Evolutionary conservation across 1,140 invertebrate genomes (phyloP), one percentile per base, ranked within the genome.

Genomic region (Formica selysi): DNA sequence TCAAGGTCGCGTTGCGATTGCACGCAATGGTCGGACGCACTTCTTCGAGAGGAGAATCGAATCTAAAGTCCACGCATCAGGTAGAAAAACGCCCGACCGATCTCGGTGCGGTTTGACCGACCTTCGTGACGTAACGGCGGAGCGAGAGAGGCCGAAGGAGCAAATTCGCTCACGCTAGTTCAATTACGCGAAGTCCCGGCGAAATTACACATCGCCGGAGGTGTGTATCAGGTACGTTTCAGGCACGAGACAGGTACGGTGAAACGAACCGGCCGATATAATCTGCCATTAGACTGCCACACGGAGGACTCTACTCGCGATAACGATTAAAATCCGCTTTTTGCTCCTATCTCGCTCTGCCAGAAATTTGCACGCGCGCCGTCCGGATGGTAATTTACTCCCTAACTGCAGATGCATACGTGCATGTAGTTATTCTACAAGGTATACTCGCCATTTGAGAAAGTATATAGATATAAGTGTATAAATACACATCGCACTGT

Each of bases 1-100:
- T 86, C 89, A 90, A 90, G 89, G 89, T 90, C 89, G 87, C 41
- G 54, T 73, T 64, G 68, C 41, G 54, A 85, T 61, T 54, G 64
- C 85, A 62, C 64, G 74, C 70, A 84, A 51, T 51, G 48, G 48
- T 51, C 76, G 71, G 26, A 85, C 26, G 59, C 79, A 76, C 79
- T 90, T 62, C 79, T 61, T 80, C 59, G 85, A 87, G n/a, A 29
- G 48, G 48, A 51, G 48, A 51, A 51, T 51, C 48, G 48, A 19
- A 51, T 16, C 16, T 19, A 19, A 19, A 51, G 48, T 51, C 48
- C 48, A 13, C 44, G 44, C 44, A 16, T 48, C 44, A 19, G 48
- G 16, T 51, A 59, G 54, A 81, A 54, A 81, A 81, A 68, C 38
- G 19, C 54, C 57, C 8, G 16, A 13, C 32, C n/a, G n/a, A 67